A percentile compares a stretch with the other conserved stretches of the same genome.
phyloP scores from a whole-genome alignment of 92 coral and sea anemone species.

The Palythoa heliodiscus region DNA sequence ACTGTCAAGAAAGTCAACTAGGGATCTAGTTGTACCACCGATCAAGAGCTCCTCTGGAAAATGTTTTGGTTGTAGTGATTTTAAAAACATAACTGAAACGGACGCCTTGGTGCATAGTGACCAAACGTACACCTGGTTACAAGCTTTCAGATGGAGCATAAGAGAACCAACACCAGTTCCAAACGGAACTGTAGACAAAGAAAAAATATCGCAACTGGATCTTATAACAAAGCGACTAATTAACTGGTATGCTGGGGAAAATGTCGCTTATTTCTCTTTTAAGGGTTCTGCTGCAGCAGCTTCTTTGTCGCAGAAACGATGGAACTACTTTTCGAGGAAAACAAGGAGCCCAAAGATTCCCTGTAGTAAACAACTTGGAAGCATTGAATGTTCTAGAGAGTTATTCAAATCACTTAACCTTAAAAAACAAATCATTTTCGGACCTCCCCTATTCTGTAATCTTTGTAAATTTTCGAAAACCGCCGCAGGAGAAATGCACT shows the following conservation, averaged over 20 bases:
- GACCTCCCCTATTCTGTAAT: conserved; percentile 39
- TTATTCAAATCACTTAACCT: not conserved
- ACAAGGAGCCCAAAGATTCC: not conserved
- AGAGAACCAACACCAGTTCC: not conserved
- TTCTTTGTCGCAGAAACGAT: conserved; percentile 8
- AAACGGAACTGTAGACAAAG: not conserved
- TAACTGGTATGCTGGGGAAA: conserved; percentile 41
- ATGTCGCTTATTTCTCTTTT: not conserved
- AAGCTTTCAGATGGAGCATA: conserved; percentile 42
- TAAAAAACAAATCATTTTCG: not conserved
- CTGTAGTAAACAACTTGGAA: conserved; percentile 21
- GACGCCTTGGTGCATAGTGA: conserved; percentile 35
- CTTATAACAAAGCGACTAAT: conserved; percentile 21
- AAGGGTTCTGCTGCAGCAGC: not conserved
- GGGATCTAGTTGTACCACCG: conserved; percentile 42
- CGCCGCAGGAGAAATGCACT: conserved; percentile 9
- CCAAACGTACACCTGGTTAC: conserved; percentile 39
- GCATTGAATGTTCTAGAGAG: conserved; percentile 24
- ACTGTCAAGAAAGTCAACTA: not conserved
- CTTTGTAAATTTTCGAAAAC: not conserved
- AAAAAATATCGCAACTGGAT: conserved; percentile 9
- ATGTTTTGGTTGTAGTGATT: conserved; percentile 23
- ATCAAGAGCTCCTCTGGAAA: conserved; percentile 27
- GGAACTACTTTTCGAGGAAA: conserved; percentile 13
- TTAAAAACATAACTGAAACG: conserved; percentile 27